Percentiles rank a stretch among this genome's conserved stretches.
These are phyloP conservation scores for Anoplius nigerrimus DNA, from an alignment of 2,888 invertebrate species.

Conservation along the genomic window DNA sequence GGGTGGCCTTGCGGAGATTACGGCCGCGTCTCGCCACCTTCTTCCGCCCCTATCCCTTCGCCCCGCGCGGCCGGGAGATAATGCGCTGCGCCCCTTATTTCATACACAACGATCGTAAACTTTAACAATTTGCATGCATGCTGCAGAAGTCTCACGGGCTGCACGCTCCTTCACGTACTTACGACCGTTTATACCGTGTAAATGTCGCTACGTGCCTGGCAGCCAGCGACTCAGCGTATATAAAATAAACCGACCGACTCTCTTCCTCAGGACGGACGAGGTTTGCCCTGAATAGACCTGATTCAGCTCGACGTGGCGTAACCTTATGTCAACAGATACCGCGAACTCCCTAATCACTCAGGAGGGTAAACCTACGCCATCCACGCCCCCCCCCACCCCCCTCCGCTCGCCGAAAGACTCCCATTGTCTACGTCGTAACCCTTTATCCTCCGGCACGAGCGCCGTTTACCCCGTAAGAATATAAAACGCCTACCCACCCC, in stretches of 20 bases:
- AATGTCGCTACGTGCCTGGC: slow-evolving; percentile 71
- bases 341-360: slow-evolving; percentile 27
- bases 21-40: background rate
- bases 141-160: slow-evolving; percentile 30
- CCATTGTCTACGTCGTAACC: background rate
- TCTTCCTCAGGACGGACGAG: slow-evolving; percentile 63
- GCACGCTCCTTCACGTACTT: slow-evolving; percentile 55
- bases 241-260: slow-evolving; percentile 70
- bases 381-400: slow-evolving; percentile 4
- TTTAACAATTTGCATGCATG: slow-evolving; percentile 37
- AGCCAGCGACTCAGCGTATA: slow-evolving; percentile 72
- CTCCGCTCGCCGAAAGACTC: slow-evolving; percentile 8
- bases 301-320: slow-evolving; percentile 63
- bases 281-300: slow-evolving; percentile 61
- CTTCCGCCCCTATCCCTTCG: too few species aligned
- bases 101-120: slow-evolving; percentile 33
- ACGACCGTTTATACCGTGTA: slow-evolving; percentile 62
- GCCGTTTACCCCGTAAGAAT: background rate
- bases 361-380: slow-evolving; percentile 18
- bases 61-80: slow-evolving; percentile 6
- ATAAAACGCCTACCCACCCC: background rate
- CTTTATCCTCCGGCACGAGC: too few species aligned
- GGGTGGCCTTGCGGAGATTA: too few species aligned
- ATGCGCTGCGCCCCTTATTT: slow-evolving; percentile 26
- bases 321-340: slow-evolving; percentile 66